phyloP scores from a whole-genome alignment of 2,888 invertebrate genomes.

The Villa cingulata region DNA sequence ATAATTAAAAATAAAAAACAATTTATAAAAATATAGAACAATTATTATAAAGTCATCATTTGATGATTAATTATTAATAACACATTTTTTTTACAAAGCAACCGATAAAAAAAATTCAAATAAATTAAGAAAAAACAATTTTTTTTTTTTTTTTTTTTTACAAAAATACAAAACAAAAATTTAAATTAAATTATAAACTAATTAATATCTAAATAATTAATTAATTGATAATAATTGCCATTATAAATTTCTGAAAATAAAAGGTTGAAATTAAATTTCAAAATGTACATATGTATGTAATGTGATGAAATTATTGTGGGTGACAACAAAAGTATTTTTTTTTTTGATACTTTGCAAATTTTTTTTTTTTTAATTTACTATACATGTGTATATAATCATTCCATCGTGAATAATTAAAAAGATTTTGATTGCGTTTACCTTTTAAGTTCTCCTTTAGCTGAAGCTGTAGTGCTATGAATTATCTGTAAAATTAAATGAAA shows the following conservation, averaged over 20 bases:
- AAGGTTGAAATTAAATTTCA: too few species aligned
- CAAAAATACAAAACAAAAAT: neutral
- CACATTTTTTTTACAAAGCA: neutral
- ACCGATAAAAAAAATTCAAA: neutral
- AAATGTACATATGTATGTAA: too few species aligned
- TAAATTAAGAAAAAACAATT: neutral
- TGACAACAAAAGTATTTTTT: too few species aligned
- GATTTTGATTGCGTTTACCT: slow-evolving; percentile 39
- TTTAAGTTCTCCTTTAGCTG: slow-evolving; percentile 41
- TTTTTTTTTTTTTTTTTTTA: neutral
- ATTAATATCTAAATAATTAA: neutral
- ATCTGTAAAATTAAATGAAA: slow-evolving; percentile 41
- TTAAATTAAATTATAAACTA: neutral
- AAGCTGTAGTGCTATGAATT: slow-evolving; percentile 46
- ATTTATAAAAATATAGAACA: neutral
- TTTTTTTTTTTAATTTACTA: too few species aligned
- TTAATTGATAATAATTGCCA: neutral
- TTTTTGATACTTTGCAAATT: too few species aligned
- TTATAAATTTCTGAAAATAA: neutral
- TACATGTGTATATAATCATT: too few species aligned
- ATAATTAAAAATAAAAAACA: neutral
- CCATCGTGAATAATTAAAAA: too few species aligned
- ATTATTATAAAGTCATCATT: too few species aligned
- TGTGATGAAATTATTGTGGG: neutral
- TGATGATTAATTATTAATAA: too few species aligned